These are phyloP conservation scores for Rhinopomastus cyanomelas DNA, from an alignment of 2,113 vertebrate genomes.

Conservation along the genomic window DNA sequence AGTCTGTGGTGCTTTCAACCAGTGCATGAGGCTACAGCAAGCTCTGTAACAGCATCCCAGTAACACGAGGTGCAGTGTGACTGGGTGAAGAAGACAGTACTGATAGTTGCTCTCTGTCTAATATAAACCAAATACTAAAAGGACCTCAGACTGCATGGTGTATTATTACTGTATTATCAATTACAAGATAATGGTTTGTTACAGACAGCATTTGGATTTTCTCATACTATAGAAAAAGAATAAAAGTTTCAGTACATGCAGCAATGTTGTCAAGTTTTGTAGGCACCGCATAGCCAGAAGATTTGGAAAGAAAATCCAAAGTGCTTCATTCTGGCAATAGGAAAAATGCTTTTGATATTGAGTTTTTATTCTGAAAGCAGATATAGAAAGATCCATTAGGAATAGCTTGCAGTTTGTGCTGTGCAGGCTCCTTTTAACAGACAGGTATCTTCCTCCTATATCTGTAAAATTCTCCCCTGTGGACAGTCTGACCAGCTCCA, in stretches of 20 bases:
- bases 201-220: not conserved
- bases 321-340: not conserved
- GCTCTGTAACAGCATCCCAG: not conserved
- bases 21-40: not conserved
- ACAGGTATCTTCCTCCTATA: not conserved
- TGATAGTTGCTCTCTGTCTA: not conserved
- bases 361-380: not conserved
- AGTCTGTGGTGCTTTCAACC: not conserved
- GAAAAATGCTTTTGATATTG: not conserved
- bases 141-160: not conserved
- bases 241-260: not conserved
- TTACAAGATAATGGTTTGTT: not conserved
- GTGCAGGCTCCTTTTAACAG: not conserved
- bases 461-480: not conserved
- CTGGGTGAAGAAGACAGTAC: not conserved
- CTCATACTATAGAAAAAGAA: not conserved
- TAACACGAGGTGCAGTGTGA: not conserved
- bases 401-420: not conserved
- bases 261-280: not conserved
- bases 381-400: not conserved
- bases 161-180: rapidly evolving
- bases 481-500: not conserved
- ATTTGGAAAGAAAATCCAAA: not conserved
- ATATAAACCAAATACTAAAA: not conserved
- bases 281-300: not conserved